Evolutionary conservation across 92 coral and sea anemone species (phyloP).

Genomic region (Zoanthus solanderi): DNA sequence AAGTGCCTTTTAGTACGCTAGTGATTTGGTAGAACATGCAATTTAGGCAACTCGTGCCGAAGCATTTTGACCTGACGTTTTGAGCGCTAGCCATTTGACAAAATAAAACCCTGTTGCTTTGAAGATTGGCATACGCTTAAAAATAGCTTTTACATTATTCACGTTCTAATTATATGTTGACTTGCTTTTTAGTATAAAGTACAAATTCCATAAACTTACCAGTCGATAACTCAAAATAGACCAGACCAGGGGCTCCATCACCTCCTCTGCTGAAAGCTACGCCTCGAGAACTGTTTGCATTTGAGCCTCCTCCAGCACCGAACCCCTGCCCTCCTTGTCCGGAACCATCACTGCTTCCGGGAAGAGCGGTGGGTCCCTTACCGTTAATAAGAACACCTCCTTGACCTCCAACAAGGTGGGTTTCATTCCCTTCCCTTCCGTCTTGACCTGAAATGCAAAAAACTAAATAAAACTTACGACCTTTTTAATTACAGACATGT

Average conservation of each 20-base stretch:
- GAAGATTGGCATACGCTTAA: not conserved
- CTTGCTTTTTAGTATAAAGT: not conserved
- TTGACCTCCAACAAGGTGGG: not conserved
- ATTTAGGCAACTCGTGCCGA: too few relatives aligned
- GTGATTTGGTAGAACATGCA: too few relatives aligned
- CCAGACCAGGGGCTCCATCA: constrained; percentile 37
- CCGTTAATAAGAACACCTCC: constrained; percentile 36
- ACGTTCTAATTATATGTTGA: not conserved
- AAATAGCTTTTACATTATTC: not conserved
- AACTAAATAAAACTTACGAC: not conserved
- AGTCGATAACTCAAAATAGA: not conserved
- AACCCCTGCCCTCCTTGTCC: constrained; percentile 21
- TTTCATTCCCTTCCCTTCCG: not conserved
- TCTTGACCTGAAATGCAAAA: not conserved
- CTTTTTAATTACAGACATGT: too few relatives aligned
- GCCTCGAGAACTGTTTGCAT: not conserved
- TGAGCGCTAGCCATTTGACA: too few relatives aligned
- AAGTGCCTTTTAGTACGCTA: too few relatives aligned
- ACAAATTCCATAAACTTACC: not conserved
- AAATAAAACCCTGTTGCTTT: too few relatives aligned
- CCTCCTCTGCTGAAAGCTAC: not conserved
- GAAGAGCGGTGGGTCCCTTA: constrained; percentile 15
- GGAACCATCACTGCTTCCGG: not conserved
- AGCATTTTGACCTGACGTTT: too few relatives aligned
- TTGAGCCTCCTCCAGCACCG: constrained; percentile 38